Evolutionary conservation across 2,888 invertebrate species (phyloP).

Genomic region (Zonitis immaculata): DNA sequence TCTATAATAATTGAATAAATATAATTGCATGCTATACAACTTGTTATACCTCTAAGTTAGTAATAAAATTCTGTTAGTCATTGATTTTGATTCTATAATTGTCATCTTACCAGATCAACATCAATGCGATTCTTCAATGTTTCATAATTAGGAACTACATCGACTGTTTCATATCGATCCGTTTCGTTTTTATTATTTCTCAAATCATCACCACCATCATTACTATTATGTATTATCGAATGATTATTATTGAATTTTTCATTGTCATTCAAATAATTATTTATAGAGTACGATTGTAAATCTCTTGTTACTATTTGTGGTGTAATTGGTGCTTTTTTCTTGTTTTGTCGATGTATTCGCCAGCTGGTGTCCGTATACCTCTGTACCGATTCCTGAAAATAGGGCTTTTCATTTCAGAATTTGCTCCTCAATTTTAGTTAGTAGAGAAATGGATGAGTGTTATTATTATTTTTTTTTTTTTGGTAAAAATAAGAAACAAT

Average conservation of each 20-base stretch:
- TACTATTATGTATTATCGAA: too few relatives aligned
- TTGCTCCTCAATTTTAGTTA: slow-evolving; percentile 5
- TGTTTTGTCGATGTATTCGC: slow-evolving; percentile 65
- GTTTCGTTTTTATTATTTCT: slow-evolving; percentile 12
- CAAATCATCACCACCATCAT: slow-evolving; percentile 11
- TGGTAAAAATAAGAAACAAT: neutral
- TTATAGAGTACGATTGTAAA: too few relatives aligned
- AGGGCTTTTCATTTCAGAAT: too few relatives aligned
- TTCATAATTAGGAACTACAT: slow-evolving; percentile 42
- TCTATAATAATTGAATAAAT: neutral
- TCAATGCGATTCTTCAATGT: slow-evolving; percentile 35
- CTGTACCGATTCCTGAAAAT: slow-evolving; percentile 59
- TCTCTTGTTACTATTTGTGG: slow-evolving; percentile 14
- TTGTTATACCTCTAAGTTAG: neutral
- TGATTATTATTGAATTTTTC: slow-evolving; percentile 17
- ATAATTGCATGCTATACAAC: neutral
- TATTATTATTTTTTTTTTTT: too few relatives aligned
- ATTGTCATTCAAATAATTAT: neutral
- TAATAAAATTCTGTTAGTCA: neutral
- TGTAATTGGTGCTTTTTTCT: slow-evolving; percentile 25
- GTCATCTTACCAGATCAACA: slow-evolving; percentile 40
- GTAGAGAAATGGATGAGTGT: neutral
- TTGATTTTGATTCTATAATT: neutral
- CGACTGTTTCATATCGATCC: slow-evolving; percentile 34
- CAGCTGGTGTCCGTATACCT: slow-evolving; percentile 71